Evolutionary conservation across 1,140 invertebrate species (phyloP), one percentile per base, ranked within the genome.

Genomic region (Brachionus sp.): DNA sequence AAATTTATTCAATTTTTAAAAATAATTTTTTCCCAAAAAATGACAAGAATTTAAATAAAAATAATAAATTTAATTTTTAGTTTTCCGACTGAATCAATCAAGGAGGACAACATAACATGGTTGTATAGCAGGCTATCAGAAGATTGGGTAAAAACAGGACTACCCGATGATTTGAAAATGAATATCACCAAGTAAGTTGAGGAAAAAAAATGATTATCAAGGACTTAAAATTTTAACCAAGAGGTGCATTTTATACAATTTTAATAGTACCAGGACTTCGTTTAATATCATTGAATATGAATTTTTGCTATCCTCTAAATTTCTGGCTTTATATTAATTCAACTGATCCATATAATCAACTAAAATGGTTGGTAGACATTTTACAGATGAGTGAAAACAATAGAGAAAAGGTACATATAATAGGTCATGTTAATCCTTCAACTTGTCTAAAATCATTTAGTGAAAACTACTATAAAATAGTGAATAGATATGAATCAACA

Each of bases 311-410:
- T 83, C 86, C 85, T 39, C 84, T 85, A 25, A 90, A 90, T 85
- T 89, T 90, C 95, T 99, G 97, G 96, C 89, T 99, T 9, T 89
- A 98, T 9, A 89, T 98, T 23, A 98, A 99, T 87, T 94, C 95
- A 83, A 98, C 95, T 0, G 97, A 99, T 90, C 97, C 96, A 3
- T 94, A 94, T 1, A 94, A 93, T 10, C 94, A 98, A 87, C 89
- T 99, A 2, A 93, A 95, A 84, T 99, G 97, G 97, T 13, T 83
- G 1, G 42, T 29, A n/a, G 23, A 83, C 0, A 62, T 33, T 87
- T 88, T 99, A 1, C 95, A 96, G 87, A 92, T 93, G 29, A 95
- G 96, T 0, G 97, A 99, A 89, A 92, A 95, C 86, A 94, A 93
- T 82, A 92, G 92, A 6, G 95, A 98, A 89, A 96, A 96, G 89